Base-by-base conservation (phyloP, 37 sponge, comb jelly and placozoan genomes). In the Halisarca cf. caerulea region DNA sequence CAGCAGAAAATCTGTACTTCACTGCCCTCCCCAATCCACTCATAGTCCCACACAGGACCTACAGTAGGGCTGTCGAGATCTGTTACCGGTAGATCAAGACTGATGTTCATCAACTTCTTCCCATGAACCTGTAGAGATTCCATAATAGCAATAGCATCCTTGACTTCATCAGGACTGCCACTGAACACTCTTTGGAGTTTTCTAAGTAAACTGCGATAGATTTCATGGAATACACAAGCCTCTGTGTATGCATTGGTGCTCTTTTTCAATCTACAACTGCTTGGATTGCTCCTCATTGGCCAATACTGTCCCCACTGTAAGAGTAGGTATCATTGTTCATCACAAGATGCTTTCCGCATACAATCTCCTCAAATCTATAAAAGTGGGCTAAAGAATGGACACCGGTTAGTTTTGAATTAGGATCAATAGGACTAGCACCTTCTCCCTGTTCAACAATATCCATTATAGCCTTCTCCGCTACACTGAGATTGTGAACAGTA, bases 281-380 rank as follows among this genome's bases (percentile, higher is more conserved):
- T 34, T 0, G 91, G 91, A 62, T 90, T 82, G 25, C 82, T 57
- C 20, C 71, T 71, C 91, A 90, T 82, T 28, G 91, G 91, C 84
- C 87, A 90, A 27, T 55, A 3, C 87, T 87, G 62, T 15, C 38
- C 20, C 27, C 86, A 39, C 58, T n/a, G 44, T 83, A 79, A 27
- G 35, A 21, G 28, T 74, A 30, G 60, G 37, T 35, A 61, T 30
- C 57, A 9, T 79, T 45, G n/a, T 73, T 58, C 0, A 45, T 45
- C 17, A 84, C 57, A 17, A 88, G 69, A 1, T 45, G 44, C 9
- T 27, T 43, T 1, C 45, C 58, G 27, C 89, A 88, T 0, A 83
- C 83, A 57, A 90, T 86, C 44, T 90, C 87, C 37, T 74, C 84
- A 38, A 90, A 90, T 73, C 28, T 62, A 40, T 83, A 90, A 47